Conservation (phyloP, 2,888 invertebrate genomes). For the Sisyra terminalis region DNA sequence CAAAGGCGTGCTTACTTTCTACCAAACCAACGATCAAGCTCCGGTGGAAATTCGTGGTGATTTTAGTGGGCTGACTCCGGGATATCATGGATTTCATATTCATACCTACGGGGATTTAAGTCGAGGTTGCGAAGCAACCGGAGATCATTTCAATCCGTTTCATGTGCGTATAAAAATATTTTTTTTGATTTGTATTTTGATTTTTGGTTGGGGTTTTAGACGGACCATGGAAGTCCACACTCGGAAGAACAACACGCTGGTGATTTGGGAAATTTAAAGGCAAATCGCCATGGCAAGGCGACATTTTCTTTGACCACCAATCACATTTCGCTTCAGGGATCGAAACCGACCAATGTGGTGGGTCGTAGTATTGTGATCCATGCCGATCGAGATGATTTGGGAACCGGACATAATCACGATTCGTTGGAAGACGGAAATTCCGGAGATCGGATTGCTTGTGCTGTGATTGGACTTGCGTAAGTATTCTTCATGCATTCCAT, state of each 20-base stretch:
- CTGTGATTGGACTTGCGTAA: conserved; percentile 66
- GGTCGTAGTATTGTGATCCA: conserved; percentile 70
- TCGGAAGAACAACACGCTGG: conserved; percentile 62
- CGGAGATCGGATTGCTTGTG: conserved; percentile 64
- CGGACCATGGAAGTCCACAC: conserved; percentile 55
- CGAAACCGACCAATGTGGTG: conserved; percentile 50
- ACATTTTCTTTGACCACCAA: conserved; percentile 42
- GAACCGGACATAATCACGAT: conserved; percentile 47
- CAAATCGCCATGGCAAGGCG: conserved; percentile 36
- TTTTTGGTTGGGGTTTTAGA: conserved; percentile 27
- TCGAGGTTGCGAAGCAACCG: conserved; percentile 15
- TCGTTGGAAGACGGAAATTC: conserved; percentile 72
- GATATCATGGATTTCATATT: conserved; percentile 22
- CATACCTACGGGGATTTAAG: conserved; percentile 13
- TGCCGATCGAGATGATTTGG: conserved; percentile 55
- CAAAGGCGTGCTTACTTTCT: neutral
- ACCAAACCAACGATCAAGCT: neutral
- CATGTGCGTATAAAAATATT: conserved; percentile 6
- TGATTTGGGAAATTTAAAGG: conserved; percentile 69
- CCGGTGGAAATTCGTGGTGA: conserved; percentile 41
- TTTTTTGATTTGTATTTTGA: neutral
- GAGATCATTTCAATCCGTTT: conserved; percentile 17
- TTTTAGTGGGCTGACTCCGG: conserved; percentile 40
- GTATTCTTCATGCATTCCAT: no score
- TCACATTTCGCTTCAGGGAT: conserved; percentile 45